Conservation (phyloP, 2,797 vertebrate genomes). For the Platyrinchus mystaceus region DNA sequence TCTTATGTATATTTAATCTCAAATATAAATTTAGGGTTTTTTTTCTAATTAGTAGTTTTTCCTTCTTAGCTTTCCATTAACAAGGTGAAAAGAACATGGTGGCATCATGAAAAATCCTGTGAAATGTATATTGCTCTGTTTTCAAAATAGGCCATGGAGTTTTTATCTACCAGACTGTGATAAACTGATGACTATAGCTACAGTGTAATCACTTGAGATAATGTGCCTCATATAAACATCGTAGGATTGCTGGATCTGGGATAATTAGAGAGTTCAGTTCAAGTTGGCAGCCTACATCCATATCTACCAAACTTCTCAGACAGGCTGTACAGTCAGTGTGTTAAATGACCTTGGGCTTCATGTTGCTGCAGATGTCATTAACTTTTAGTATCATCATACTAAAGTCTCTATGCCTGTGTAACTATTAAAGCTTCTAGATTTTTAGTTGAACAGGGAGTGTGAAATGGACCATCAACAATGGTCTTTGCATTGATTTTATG, state of each 20-base stretch:
- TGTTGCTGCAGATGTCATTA: accelerated
- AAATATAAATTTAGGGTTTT: background rate
- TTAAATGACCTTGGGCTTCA: background rate
- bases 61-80: background rate
- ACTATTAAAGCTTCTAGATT: background rate
- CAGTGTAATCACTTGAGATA: background rate
- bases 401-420: background rate
- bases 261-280: background rate
- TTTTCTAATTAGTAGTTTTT: background rate
- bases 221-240: background rate
- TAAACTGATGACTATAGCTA: background rate
- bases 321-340: background rate
- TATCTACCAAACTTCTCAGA: background rate
- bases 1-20: background rate
- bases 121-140: background rate
- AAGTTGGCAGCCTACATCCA: background rate
- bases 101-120: background rate
- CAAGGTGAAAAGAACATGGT: background rate
- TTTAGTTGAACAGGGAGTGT: background rate
- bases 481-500: background rate
- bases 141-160: background rate
- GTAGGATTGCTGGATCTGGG: background rate
- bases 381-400: background rate
- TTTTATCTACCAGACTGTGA: background rate
- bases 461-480: background rate